Evolutionary conservation across 2,113 vertebrate genomes (phyloP), one percentile per base, ranked within the genome.

Genomic region (Montifringilla adamsi): DNA sequence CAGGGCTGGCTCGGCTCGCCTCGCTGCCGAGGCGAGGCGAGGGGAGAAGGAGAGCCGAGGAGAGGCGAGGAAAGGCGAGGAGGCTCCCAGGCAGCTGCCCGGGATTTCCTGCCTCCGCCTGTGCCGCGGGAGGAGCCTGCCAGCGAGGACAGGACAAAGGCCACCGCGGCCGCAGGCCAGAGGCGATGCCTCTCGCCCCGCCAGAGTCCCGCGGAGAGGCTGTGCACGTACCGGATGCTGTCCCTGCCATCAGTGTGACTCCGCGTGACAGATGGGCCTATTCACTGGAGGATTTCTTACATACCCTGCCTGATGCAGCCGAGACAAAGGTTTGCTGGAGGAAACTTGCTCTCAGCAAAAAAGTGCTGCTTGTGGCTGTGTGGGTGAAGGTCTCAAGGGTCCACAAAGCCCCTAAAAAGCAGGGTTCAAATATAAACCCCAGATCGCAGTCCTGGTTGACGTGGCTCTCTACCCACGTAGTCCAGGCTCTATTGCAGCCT

Each of bases 91-190:
- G 75, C 94, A 95, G 96, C 95, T 94, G 95, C 94, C 70, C 10
- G 82, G 93, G 90, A 90, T 96, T 94, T 96, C 94, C 96, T 95
- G 93, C 73, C 94, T 67, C 79, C 50, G 85, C 84, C 83, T 14
- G 92, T 60, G 87, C 87, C 10, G 84, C 87, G 13, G 96, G 82
- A 87, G 94, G 94, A 91, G 94, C 91, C 69, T 68, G 91, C 62
- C 62, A 26, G 69, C 74, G 24, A 41, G 67, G 64, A 84, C 68
- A 73, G 75, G 47, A 83, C 90, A 91, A 96, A 84, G 78, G 82
- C 46, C 83, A 87, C 70, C 8, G 17, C 12, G 50, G 73, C 88
- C 26, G 6, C 67, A 4, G 73, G 81, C 90, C 84, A 72, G 59
- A 6, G 68, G 37, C 81, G 17, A 41, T 1, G 79, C 30, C 83